Percentiles rank a stretch among this genome's conserved stretches.
Evolutionary conservation across 1,140 invertebrate species (phyloP).

Genomic region (Adoxophyes honmai): DNA sequence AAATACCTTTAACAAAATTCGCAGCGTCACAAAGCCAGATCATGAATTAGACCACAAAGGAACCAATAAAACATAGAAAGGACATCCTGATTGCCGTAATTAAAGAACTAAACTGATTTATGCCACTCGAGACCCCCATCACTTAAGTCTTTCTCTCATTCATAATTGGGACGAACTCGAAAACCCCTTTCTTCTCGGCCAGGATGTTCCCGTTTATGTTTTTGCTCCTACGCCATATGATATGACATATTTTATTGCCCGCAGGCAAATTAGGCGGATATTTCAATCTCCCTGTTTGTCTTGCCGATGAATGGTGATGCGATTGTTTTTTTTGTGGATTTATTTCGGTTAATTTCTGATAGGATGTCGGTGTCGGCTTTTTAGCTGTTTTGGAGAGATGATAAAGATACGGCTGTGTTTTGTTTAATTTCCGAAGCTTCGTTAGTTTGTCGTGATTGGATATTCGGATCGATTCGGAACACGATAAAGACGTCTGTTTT

Average conservation of each 20-base stretch:
- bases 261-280: constrained; percentile 69
- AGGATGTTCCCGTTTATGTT: constrained; percentile 64
- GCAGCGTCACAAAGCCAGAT: background rate
- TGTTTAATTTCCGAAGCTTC: constrained; percentile 20
- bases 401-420: constrained; percentile 15
- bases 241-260: constrained; percentile 66
- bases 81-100: constrained; percentile 72
- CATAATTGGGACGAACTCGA: constrained; percentile 63
- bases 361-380: constrained; percentile 30
- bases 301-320: constrained; percentile 60
- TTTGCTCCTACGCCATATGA: constrained; percentile 57
- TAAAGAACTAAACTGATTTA: constrained; percentile 72
- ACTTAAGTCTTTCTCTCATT: constrained; percentile 57
- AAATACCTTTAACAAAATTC: constrained; percentile 20
- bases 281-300: constrained; percentile 54
- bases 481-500: background rate
- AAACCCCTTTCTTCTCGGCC: constrained; percentile 57
- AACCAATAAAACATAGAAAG: constrained; percentile 48
- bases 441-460: background rate
- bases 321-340: constrained; percentile 31
- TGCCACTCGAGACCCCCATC: constrained; percentile 57
- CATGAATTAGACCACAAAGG: constrained; percentile 56
- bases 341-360: constrained; percentile 18
- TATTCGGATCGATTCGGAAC: background rate
- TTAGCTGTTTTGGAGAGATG: constrained; percentile 15